Base-by-base conservation (phyloP, 2,888 invertebrate species). In the Cerastoderma edule region DNA sequence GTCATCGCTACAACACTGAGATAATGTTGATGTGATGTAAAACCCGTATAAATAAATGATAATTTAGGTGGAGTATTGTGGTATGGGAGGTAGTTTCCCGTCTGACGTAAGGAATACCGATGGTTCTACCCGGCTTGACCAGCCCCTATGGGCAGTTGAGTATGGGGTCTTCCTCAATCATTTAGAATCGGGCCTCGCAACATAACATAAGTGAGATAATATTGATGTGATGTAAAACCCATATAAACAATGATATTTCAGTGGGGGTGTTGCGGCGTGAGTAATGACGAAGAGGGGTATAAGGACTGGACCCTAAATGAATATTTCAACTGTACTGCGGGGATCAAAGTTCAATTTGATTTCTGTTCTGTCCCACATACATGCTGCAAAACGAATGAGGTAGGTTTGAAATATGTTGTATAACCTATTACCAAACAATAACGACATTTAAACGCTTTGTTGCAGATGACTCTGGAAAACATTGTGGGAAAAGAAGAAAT, bases 221-320 rank as follows among this genome's bases (percentile, higher is more conserved):
- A 44, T 13, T 44, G 10, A 13, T 44, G 10, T 44, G 44, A n/a
- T n/a, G n/a, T n/a, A n/a, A n/a, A n/a, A n/a, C n/a, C n/a, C n/a
- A n/a, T n/a, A n/a, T n/a, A n/a, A n/a, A n/a, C n/a, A n/a, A n/a
- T n/a, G n/a, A n/a, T 32, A 19, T 63, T 71, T 8, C 71, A 75
- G 77, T 65, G 72, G 56, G 65, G 57, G 4, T 76, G 76, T 50
- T 76, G 76, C 30, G 76, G 76, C 0, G 65, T 72, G 8, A 76
- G 72, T 39, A 65, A 72, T 39, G 68, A 65, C 24, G 68, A 63
- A 2, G 48, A 56, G 10, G 76, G 76, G 1, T 76, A 76, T 57
- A 65, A 50, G 33, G 72, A 72, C 53, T 76, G 76, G 76, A 65
- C 63, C 22, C n/a, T 39, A 19, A 76, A 76, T 60, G 67, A 57